Conservation (phyloP, 1,140 invertebrate species). For the Riptortus pedestris region DNA sequence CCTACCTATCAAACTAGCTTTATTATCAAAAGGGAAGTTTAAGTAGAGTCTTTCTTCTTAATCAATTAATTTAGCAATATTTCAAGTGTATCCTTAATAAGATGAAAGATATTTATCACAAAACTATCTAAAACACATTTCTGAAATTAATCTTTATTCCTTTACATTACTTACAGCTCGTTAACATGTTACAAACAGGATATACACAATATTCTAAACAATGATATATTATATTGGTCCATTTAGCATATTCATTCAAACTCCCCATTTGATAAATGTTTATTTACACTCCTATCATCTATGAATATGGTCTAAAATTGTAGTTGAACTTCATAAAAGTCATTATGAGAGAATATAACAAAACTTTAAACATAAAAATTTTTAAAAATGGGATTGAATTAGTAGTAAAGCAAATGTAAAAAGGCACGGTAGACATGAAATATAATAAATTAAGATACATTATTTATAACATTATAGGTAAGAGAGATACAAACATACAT, state of each 20-base stretch:
- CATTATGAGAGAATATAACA: not conserved
- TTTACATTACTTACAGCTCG: not conserved
- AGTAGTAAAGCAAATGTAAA: constrained; percentile 1
- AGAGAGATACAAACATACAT: not conserved
- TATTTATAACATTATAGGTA: not conserved
- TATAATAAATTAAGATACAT: not conserved
- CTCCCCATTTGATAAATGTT: constrained; percentile 22
- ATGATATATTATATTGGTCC: constrained; percentile 25
- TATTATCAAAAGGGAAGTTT: constrained; percentile 25
- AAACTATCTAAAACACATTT: not conserved
- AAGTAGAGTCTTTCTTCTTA: not conserved
- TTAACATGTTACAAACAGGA: not conserved
- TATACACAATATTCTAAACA: constrained; percentile 11
- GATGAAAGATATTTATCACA: not conserved
- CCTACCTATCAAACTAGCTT: constrained; percentile 5
- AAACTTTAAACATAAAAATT: constrained; percentile 6
- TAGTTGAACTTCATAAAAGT: not conserved
- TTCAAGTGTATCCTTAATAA: not conserved
- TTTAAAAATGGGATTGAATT: constrained; percentile 9
- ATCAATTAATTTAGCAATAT: not conserved
- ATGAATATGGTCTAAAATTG: not conserved
- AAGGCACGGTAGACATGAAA: constrained; percentile 23
- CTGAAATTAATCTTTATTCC: too few relatives aligned
- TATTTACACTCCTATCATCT: constrained; percentile 1
- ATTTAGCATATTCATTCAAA: constrained; percentile 18